Percentiles rank a stretch among this genome's conserved stretches.
Evolutionary conservation across 2,888 invertebrate genomes (phyloP).

Genomic region (Sphinx pinastri): DNA sequence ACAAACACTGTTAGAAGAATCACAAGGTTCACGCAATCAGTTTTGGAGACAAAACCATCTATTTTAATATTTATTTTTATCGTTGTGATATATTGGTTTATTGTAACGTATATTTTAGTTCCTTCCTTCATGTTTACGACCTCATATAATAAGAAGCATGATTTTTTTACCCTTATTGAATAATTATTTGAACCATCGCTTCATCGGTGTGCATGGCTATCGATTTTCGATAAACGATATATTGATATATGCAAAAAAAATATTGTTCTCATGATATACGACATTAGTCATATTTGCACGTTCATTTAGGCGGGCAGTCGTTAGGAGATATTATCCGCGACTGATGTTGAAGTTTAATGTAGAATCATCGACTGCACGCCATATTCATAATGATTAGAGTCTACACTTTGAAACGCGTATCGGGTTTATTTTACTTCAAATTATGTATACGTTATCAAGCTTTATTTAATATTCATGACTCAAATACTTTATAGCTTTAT

Average conservation of each 20-base stretch:
- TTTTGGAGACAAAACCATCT: conserved; percentile 45
- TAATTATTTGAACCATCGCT: conserved; percentile 57
- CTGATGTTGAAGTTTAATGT: conserved; percentile 38
- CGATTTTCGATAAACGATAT: conserved; percentile 56
- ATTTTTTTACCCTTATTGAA: conserved; percentile 52
- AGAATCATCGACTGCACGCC: conserved; percentile 71
- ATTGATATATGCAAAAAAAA: conserved; percentile 58
- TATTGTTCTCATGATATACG: conserved; percentile 54
- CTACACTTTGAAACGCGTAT: conserved; percentile 73
- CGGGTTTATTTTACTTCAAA: conserved; percentile 26
- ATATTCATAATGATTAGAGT: conserved; percentile 53
- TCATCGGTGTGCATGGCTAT: conserved; percentile 79
- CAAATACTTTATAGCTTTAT: conserved; percentile 32
- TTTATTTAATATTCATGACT: conserved; percentile 29
- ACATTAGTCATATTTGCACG: conserved; percentile 66
- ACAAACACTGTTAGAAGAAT: conserved; percentile 50
- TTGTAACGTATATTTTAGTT: conserved; percentile 56
- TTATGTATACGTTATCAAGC: conserved; percentile 31
- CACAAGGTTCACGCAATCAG: conserved; percentile 47
- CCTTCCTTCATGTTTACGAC: conserved; percentile 62
- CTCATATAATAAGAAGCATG: conserved; percentile 79
- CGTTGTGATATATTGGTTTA: conserved; percentile 59
- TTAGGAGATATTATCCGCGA: conserved; percentile 45
- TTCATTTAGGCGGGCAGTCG: conserved; percentile 73
- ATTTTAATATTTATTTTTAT: conserved; percentile 41